Base-by-base conservation (phyloP, 2,888 invertebrate genomes). In the Drosophila borborema region DNA sequence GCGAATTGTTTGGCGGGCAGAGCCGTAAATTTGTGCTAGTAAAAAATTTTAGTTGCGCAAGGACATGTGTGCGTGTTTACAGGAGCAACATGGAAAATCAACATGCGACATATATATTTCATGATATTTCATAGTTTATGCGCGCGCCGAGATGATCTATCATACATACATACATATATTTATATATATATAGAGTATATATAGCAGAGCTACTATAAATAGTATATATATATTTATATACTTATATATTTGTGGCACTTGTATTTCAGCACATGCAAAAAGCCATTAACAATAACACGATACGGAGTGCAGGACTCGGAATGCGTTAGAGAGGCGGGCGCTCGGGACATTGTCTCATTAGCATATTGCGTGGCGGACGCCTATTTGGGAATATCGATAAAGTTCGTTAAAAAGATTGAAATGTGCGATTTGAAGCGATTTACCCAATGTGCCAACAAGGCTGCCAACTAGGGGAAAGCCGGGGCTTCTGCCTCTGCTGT, bases 311-410 rank as follows among this genome's bases (percentile, higher is more conserved):
- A 14, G 48, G 18, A 40, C 10, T 18, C 12, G 16, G 64, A 12
- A 46, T 23, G 14, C 14, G 40, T 16, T 16, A 16, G 40, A n/a
- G n/a, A 0, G 23, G n/a, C 3, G n/a, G 23, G 6, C 28, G n/a
- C 40, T 41, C 36, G 34, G 69, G 60, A 77, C 79, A 74, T 68
- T 78, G 74, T 78, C 82, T 90, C 88, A 91, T 91, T 91, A 90
- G 81, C 91, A 91, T 91, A 90, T 91, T 90, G 91, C 91, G 89
- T 91, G 91, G 80, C 76, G 81, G 80, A 76, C 78, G 82, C 82
- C 90, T 85, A 90, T 91, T 91, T 65, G 61, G 65, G 81, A 86
- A 81, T 89, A 83, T 87, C 84, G 86, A 91, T 91, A 88, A 91
- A 86, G 81, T 81, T 90, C 86, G 87, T 86, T 82, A 82, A 82